Base-by-base conservation (phyloP, 2,888 invertebrate species). In the Cheiracanthium punctorium region DNA sequence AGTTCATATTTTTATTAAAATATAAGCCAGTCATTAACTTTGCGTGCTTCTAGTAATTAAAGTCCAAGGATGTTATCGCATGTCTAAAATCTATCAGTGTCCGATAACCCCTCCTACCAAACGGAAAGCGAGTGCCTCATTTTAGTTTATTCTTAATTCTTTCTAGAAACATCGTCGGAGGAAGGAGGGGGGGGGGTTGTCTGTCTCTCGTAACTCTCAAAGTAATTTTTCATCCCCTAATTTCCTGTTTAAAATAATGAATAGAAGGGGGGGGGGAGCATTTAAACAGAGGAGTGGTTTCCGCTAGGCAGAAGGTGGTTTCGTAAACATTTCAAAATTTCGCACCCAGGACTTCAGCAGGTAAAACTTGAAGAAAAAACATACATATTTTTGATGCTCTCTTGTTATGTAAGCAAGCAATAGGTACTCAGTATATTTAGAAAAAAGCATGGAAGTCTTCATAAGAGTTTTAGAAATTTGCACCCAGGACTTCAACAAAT, bases 261-360 rank as follows among this genome's bases (percentile, higher is more conserved):
- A 48, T 33, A 32, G 12, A 4, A 12, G 28, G 24, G 29, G 1
- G 14, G 17, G 43, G 17, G 14, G 14, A 41, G 30, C 12, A 52
- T 30, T 52, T 79, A 79, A 72, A 37, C 52, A 37, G 30, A 58
- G 84, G 84, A 79, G 84, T 74, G 84, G 84, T 24, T 80, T 85
- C 84, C 84, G 84, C 20, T 73, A n/a, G n/a, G 43, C 30, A 20
- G n/a, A 33, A 77, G 30, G 48, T 17, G 69, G n/a, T 69, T 69
- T 69, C 33, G 10, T 14, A 24, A 8, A 0, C 65, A 32, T 33
- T 69, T 33, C n/a, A n/a, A n/a, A n/a, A n/a, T n/a, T n/a, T n/a
- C n/a, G n/a, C n/a, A n/a, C n/a, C n/a, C n/a, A n/a, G n/a, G n/a
- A n/a, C n/a, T n/a, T n/a, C n/a, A n/a, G n/a, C n/a, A n/a, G n/a